Evolutionary conservation across 2,888 invertebrate species (phyloP), one percentile per base, ranked within the genome.

Genomic region (Trichopria drosophilae): DNA sequence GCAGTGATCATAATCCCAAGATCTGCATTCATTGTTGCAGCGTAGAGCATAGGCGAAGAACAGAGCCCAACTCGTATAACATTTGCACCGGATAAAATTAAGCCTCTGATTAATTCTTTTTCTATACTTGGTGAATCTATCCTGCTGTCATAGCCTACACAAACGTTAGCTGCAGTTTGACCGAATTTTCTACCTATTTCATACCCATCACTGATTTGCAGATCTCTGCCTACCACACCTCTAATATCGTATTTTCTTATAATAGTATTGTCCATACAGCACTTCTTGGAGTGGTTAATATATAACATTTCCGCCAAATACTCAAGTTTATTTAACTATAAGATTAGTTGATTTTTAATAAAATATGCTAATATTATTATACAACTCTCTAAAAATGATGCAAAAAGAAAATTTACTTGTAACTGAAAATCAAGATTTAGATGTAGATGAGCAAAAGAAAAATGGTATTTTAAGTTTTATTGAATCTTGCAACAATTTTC

Each of bases 211-310:
- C 37, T 45, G 37, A 45, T 37, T 37, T 45, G 45, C 45, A 45
- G 37, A 45, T 45, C 45, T 45, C 37, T 45, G 45, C 45, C 45
- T 45, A 45, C 37, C 37, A 45, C 37, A 37, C 45, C 45, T 45
- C 45, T 45, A 45, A 45, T 45, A 36, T 45, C 45, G 45, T 45
- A 45, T 37, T 45, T 45, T 45, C 45, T 45, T 45, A 45, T 45
- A 45, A 45, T 45, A 37, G 45, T 45, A 20, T 45, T 45, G 45
- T 45, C 45, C 45, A 45, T 45, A 45, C 37, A 37, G 45, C 37
- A 45, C 45, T 45, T 28, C 45, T 45, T 45, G 43, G 43, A 45
- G 45, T 45, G 31, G 37, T 24, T 37, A 45, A 36, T 45, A 45
- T 45, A 45, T 45, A 45, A 45, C 45, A 45, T 37, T 29, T 29